Percentiles rank a stretch among this genome's conserved stretches.
phyloP scores from a whole-genome alignment of 2,888 invertebrate genomes.

The Drepana falcataria region DNA sequence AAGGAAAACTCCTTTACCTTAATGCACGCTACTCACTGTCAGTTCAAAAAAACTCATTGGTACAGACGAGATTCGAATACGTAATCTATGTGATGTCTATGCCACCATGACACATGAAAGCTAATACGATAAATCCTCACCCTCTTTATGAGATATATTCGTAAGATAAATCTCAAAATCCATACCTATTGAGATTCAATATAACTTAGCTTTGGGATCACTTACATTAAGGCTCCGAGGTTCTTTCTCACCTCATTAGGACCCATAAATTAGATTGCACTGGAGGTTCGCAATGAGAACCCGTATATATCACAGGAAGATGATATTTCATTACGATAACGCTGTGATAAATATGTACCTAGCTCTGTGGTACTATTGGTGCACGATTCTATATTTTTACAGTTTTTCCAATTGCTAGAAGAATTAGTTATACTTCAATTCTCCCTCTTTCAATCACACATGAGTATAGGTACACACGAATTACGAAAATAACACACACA shows the following conservation, averaged over 20 bases:
- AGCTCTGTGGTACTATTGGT: neutral
- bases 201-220: neutral
- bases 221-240: neutral
- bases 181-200: neutral
- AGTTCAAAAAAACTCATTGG: too few species aligned
- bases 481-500: too few species aligned
- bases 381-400: neutral
- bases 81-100: too few species aligned
- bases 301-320: slow-evolving; percentile 19
- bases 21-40: too few species aligned
- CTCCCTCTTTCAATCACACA: too few species aligned
- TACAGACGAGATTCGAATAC: too few species aligned
- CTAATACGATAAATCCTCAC: neutral
- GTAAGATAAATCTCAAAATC: neutral
- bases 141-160: neutral
- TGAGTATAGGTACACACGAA: too few species aligned
- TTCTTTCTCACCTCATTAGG: slow-evolving; percentile 1
- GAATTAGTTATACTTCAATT: too few species aligned
- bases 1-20: too few species aligned
- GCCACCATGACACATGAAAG: too few species aligned
- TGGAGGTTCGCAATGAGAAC: slow-evolving; percentile 2
- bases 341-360: slow-evolving; percentile 24
- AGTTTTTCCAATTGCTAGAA: neutral
- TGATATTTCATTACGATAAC: slow-evolving; percentile 35
- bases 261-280: slow-evolving; percentile 2